A percentile compares a stretch with the other conserved stretches of the same genome.
Evolutionary conservation across 2,113 vertebrate genomes (phyloP).

Genomic region (Triplophysa siluroides): DNA sequence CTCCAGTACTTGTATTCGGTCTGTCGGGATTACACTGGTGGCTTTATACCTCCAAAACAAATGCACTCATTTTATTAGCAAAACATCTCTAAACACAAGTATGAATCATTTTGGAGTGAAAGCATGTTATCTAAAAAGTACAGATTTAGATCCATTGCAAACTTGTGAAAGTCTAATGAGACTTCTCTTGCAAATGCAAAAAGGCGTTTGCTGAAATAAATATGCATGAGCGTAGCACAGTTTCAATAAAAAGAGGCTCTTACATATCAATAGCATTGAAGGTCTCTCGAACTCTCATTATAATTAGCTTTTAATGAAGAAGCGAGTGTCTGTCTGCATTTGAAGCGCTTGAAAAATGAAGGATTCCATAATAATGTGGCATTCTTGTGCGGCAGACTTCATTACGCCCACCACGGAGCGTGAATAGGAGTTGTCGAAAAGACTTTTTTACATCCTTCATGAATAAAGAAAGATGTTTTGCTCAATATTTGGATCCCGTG

Average conservation of each 20-base stretch:
- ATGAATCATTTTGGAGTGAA: background rate
- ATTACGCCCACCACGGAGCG: constrained; percentile 20
- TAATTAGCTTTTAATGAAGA: constrained; percentile 32
- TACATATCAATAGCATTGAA: constrained; percentile 22
- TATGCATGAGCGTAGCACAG: background rate
- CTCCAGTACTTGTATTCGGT: background rate
- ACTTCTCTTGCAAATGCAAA: constrained; percentile 29
- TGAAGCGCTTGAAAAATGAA: background rate
- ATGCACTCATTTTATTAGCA: background rate
- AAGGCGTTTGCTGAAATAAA: background rate
- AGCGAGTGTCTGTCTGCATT: background rate
- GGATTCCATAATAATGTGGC: background rate
- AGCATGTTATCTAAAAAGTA: background rate
- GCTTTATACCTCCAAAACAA: background rate
- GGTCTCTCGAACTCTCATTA: constrained; percentile 9
- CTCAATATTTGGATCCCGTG: background rate
- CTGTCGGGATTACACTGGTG: background rate
- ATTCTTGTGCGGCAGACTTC: background rate
- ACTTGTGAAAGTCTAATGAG: background rate
- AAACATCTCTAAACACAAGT: background rate
- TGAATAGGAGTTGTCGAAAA: background rate
- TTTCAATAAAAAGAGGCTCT: constrained; percentile 23
- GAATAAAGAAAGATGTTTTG: constrained; percentile 30
- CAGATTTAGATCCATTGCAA: background rate
- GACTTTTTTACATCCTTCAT: background rate